Conservation (phyloP, 92 coral and sea anemone species). For the Porites evermanni region DNA sequence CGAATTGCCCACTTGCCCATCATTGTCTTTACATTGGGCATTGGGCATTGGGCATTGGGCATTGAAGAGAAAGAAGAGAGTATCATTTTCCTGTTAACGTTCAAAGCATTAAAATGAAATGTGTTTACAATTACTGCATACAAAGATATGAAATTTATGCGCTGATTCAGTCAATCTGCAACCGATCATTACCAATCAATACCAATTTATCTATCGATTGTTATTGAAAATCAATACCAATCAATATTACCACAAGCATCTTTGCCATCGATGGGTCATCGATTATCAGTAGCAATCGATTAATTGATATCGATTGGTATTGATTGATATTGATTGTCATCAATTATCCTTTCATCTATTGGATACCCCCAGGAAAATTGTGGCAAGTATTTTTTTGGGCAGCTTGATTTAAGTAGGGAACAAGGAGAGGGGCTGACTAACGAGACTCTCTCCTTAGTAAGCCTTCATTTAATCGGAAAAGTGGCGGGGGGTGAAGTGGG, state of each 20-base stretch:
- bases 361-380: not conserved
- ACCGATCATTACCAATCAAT: not conserved
- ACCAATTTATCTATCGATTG: constrained; percentile 45
- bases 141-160: constrained; percentile 13
- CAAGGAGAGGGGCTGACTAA: no score
- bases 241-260: constrained; percentile 24
- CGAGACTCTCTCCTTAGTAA: no score
- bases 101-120: constrained; percentile 27
- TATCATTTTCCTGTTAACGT: constrained; percentile 42
- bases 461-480: no score
- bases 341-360: constrained; percentile 15
- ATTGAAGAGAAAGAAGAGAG: constrained; percentile 42
- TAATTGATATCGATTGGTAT: no score
- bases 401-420: no score
- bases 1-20: not conserved
- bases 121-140: constrained; percentile 26
- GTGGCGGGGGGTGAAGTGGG: no score
- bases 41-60: no score
- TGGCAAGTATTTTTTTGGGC: no score
- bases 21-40: not conserved
- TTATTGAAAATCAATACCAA: constrained; percentile 35
- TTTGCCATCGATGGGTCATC: not conserved
- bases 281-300: no score
- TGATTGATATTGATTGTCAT: no score
- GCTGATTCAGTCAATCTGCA: constrained; percentile 31